Base-by-base conservation (phyloP, 2,888 invertebrate species). In the Lepeophtheirus nordmannii region DNA sequence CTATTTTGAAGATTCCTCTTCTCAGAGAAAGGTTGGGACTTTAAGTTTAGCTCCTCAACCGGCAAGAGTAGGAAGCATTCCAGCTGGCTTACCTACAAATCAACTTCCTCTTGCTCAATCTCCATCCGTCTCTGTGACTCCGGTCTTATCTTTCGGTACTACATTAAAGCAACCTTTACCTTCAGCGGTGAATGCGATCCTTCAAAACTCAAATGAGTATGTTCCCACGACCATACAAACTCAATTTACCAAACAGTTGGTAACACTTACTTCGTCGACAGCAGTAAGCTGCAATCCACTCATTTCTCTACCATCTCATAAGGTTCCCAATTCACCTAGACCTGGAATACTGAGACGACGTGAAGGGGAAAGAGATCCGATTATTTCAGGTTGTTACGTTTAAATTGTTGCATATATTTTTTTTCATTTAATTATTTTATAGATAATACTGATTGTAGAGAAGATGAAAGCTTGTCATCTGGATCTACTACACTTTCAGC, bases 401-500 rank as follows among this genome's bases (percentile, higher is more conserved):
- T 22, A 22, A 7, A 37, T 17, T 17, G 14, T 12, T 30, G 1
- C 5, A 17, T 30, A 17, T 3, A 38, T 61, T 38, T 2, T 37
- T 14, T 17, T 23, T 2, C 17, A 17, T 7, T 14, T 3, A 8
- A 7, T 58, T 58, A 22, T 23, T 17, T 53, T 5, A 53, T 53
- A 53, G n/a, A 62, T 20, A 62, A 11, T 20, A 39, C 40, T 30
- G 30, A 30, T 30, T 30, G 30, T 7, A 30, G 30, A 30, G 40
- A 62, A 20, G 62, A 17, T 62, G 62, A 46, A 10, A 40, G 62
- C 40, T n/a, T 20, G 17, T 39, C 62, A 38, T 62, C 62, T n/a
- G 62, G 62, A 38, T 62, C 62, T 10, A 62, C 62, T 10, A 62
- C 62, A 11, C 40, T 62, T 10, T 62, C 62, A 14, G 62, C 62